A percentile compares a stretch with the other conserved stretches of the same genome.
These are phyloP conservation scores for Chaetura pelagica DNA, from an alignment of 2,113 vertebrate genomes.

Conservation along the genomic window DNA sequence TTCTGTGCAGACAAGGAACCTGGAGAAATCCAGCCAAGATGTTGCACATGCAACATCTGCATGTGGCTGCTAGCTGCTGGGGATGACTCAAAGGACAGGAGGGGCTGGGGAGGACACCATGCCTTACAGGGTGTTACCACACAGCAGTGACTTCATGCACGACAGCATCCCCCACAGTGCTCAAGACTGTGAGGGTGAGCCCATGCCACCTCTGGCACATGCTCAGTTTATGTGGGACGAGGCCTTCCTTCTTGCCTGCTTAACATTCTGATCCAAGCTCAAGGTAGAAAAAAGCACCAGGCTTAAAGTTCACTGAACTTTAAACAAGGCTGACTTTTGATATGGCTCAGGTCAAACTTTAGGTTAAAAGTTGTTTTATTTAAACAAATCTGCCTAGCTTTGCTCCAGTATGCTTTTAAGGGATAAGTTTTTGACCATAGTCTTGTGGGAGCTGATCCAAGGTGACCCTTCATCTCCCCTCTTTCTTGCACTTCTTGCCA, in stretches of 20 bases:
- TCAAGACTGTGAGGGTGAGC: background rate
- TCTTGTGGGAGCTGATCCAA: background rate
- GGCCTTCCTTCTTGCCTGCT: background rate
- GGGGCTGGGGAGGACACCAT: background rate
- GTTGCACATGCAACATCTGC: accelerated
- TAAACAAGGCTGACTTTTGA: background rate
- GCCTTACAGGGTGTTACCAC: background rate
- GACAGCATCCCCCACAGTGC: accelerated
- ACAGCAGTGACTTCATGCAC: background rate
- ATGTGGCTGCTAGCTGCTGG: background rate
- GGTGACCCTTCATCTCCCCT: background rate
- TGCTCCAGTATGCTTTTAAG: background rate
- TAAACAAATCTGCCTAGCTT: background rate
- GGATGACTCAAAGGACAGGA: background rate
- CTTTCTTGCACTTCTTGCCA: background rate
- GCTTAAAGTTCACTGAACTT: background rate
- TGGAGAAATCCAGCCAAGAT: background rate
- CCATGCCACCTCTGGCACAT: background rate
- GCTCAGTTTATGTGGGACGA: background rate
- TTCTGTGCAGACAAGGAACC: background rate
- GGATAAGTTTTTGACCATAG: background rate
- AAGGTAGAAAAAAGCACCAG: background rate
- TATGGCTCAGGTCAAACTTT: background rate
- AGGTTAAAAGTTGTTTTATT: background rate
- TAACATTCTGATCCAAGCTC: background rate